Evolutionary conservation across 2,888 invertebrate genomes (phyloP), one percentile per base, ranked within the genome.

Genomic region (Hyles lineata): DNA sequence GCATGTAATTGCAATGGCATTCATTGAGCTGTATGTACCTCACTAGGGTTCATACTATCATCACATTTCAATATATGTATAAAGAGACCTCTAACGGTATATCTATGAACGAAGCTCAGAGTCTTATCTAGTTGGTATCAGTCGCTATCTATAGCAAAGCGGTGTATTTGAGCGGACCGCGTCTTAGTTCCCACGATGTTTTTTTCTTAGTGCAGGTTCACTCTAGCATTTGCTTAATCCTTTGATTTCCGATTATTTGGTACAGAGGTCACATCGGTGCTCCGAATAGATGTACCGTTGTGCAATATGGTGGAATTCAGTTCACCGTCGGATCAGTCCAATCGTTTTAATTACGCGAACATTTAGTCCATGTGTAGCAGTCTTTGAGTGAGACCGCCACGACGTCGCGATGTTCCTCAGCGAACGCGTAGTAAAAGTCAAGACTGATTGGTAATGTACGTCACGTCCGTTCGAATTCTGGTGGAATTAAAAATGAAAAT

Each of bases 381-480:
- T 60, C 70, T 58, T 70, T 55, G 43, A 60, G 60, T 11, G 43
- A 71, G 60, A 60, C 59, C 60, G 71, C 60, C 60, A 23, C 73
- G 77, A 79, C 70, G 74, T 73, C 74, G 76, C 78, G 79, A 76
- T 77, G 77, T 79, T 77, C 76, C 73, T 78, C 77, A 73, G 35
- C 35, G 21, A 67, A 21, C 17, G 83, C 82, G 43, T 15, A n/a
- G 67, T 23, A 29, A 3, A 50, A 86, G 85, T 85, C 86, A 85
- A 87, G 84, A 82, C 81, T 79, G 83, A 88, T 87, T 87, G 84
- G 85, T 87, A 86, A 87, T 87, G 83, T 84, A 80, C 80, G 81
- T 86, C 87, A 85, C 88, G 86, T 87, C 83, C 83, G 83, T 80
- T 82, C 80, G 79, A 85, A 85, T 87, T 84, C 79, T 80, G 79